phyloP scores from a whole-genome alignment of 1,140 invertebrate genomes.

The Leptinotarsa undecemlineata region DNA sequence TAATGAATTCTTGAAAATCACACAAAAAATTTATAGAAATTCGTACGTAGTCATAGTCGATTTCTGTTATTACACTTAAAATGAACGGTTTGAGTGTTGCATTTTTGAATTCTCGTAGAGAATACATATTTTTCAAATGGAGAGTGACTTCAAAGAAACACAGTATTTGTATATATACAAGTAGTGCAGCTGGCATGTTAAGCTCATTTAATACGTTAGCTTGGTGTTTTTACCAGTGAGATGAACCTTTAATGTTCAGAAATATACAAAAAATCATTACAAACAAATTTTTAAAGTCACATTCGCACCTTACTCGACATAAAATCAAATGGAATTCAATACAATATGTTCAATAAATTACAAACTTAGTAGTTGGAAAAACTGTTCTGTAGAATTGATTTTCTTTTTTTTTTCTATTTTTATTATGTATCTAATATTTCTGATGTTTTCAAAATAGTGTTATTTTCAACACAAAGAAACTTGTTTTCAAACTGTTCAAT shows the following conservation, averaged over 20 bases:
- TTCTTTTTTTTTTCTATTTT: no score
- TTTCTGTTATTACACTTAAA: no score
- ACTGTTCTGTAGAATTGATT: constrained; percentile 22
- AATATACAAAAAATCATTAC: constrained; percentile 39
- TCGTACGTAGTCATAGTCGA: no score
- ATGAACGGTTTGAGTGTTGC: no score
- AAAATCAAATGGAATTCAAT: constrained; percentile 19
- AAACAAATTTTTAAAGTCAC: constrained; percentile 19
- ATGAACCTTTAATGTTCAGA: constrained; percentile 44
- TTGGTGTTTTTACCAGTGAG: constrained; percentile 53
- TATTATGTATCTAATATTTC: no score
- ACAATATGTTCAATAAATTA: constrained; percentile 13
- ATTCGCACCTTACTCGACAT: background rate
- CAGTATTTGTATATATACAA: constrained; percentile 31
- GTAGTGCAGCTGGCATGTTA: constrained; percentile 44
- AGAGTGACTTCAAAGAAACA: background rate
- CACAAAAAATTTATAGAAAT: no score
- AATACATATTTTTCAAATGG: background rate
- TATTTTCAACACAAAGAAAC: no score
- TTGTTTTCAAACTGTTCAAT: no score
- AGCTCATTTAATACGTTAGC: constrained; percentile 47
- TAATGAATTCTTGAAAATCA: no score
- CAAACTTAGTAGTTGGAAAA: constrained; percentile 1
- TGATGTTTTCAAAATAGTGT: no score
- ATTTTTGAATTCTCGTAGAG: no score